Evolutionary conservation across 2,888 invertebrate genomes (phyloP), one percentile per base, ranked within the genome.

Genomic region (Apocheima hispidaria): DNA sequence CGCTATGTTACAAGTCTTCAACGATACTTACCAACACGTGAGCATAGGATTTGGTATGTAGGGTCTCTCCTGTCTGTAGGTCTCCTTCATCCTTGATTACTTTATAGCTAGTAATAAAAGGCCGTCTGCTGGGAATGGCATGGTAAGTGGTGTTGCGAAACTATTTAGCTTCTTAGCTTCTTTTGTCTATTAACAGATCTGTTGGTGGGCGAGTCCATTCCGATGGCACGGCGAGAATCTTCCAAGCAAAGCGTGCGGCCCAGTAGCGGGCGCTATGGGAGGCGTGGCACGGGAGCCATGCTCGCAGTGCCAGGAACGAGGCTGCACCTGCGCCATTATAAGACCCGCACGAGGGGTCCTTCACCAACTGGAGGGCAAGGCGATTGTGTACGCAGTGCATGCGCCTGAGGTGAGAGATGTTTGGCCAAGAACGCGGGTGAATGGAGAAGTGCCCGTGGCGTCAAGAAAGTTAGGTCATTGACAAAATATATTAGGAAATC

Each of bases 361-460:
- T 23, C 9, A 0, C 0, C 74, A 66, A 36, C 58, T 33, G 0
- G 55, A 49, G n/a, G 1, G 9, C 0, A 44, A 33, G 0, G 1
- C 21, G 0, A 55, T 88, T 1, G 33, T 46, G 9, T 88, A 84
- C 61, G 62, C 69, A 2, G 83, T 78, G 12, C 72, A 71, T 30
- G 84, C 87, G 0, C 84, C 87, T 0, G 70, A 73, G 51, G 87
- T 87, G n/a, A n/a, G n/a, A n/a, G n/a, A n/a, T n/a, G n/a, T n/a
- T n/a, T n/a, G n/a, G n/a, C n/a, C n/a, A 12, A 56, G 74, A 9
- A 4, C 35, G 1, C 0, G n/a, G 14, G 2, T 10, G 14, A 36
- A 12, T 16, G 1, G 35, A 35, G 14, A 35, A 30, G 6, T 2
- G 0, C 1, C 6, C 14, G 4, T n/a, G n/a, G n/a, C n/a, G n/a